Evolutionary conservation across 2,113 vertebrate species (phyloP), one percentile per base, ranked within the genome.

Genomic region (Sinocyclocheilus anophthalmus): DNA sequence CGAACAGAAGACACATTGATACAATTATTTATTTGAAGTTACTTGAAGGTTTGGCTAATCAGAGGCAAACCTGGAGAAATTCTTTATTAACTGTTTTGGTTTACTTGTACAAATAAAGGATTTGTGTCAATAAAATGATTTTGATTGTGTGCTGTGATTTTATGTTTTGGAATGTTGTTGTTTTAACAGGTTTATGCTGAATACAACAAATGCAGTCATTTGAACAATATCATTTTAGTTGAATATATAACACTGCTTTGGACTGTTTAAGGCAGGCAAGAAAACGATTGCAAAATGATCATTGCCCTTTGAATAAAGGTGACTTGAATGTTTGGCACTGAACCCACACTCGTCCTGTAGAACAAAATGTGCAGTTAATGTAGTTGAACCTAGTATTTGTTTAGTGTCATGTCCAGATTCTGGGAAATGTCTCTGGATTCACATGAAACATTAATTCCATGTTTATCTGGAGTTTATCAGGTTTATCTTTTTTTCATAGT

Each of bases 61-160:
- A 9, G 20, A 4, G 30, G 30, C 81, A 83, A 83, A 83, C 45
- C 30, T 83, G 48, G 30, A 24, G 13, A 57, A 72, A 84, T 42
- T 50, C 42, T 55, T 82, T 55, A 83, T 37, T 59, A 84, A 73
- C 82, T 57, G 69, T 42, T 84, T 75, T 84, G 50, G 11, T 73
- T 73, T 33, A 53, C 48, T 39, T 84, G 82, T 84, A 84, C 82
- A 57, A 84, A 59, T 16, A 72, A 84, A 59, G 9, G 7, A 73
- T 81, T 81, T 73, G 81, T 82, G 82, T 84, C 82, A 84, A 83
- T 83, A 83, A 73, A 80, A 70, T 33, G 1, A 67, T 63, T 65
- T 76, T 53, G n/a, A 76, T 76, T 53, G 24, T 76, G 75, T 76
- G n/a, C 75, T 53, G 77, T 39, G 77, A 61, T 59, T 59, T 65